Base-by-base conservation (phyloP, 2,797 vertebrate species). In the Valencia hispanica region DNA sequence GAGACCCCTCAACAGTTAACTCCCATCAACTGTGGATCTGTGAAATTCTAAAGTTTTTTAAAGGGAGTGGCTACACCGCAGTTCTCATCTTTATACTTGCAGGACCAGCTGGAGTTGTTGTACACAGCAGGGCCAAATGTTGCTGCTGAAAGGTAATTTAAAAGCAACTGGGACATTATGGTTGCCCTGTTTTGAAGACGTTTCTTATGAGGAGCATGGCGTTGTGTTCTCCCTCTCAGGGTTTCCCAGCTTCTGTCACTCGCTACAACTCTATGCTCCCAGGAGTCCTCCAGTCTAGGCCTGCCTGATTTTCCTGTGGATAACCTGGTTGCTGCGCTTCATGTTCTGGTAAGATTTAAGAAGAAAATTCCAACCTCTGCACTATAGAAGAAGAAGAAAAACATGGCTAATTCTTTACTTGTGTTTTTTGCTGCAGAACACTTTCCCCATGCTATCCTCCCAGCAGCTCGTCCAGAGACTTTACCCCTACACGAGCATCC, bases 231-330 rank as follows among this genome's bases (percentile, higher is more conserved):
- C 41, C 63, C 70, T 55, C 63, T 72, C 93, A 99, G 98, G 89
- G 90, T 99, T 87, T 98, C 98, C 88, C 97, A 97, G 93, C 94
- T 99, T 55, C 93, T 99, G 83, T 99, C 97, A 30, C 95, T 98
- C 74, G 98, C 97, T 80, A 97, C 97, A 27, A 98, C 97, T 15
- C 95, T 99, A 36, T 98, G 97, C 92, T 97, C 97, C 68, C 96
- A 97, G 94, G 98, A 99, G 91, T 99, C 97, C 10, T 95, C 96
- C 80, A 90, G 84, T n/a, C 70, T 99, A 68, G 97, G 97, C 78
- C 96, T 99, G 75, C 98, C 97, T 55, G 97, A 99, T 94, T 99
- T 99, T 91, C 98, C 98, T 77, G 90, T 98, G 89, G 97, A 99
- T 92, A 98, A 94, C 86, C 93, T 99, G 78, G 92, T 96, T 2